Conservation (phyloP, 2,797 vertebrate species). For the Dendrocincla fuliginosa region DNA sequence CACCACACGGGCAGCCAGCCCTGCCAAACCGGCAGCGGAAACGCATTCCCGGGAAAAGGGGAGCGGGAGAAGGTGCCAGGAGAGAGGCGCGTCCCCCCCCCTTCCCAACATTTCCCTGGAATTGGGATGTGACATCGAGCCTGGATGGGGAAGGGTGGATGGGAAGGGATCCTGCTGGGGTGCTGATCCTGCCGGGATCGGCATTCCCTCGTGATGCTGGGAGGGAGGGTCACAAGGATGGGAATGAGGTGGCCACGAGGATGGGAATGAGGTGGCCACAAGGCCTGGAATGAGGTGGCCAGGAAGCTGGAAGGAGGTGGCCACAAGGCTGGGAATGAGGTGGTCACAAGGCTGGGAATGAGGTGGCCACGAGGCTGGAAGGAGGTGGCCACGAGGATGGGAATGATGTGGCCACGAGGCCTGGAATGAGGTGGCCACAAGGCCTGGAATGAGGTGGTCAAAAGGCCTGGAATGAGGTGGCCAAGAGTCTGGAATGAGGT, state of each 20-base stretch:
- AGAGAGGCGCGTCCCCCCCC: neutral
- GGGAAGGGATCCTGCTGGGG: neutral
- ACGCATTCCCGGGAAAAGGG: neutral
- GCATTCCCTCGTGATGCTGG: fast-evolving
- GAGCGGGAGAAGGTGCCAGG: neutral
- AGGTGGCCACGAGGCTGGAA: too few relatives aligned
- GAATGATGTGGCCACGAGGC: too few relatives aligned
- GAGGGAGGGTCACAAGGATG: neutral
- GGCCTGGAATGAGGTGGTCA: too few relatives aligned
- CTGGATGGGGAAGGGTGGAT: fast-evolving
- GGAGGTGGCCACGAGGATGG: too few relatives aligned
- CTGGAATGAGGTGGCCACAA: too few relatives aligned
- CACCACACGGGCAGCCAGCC: neutral
- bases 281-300: too few relatives aligned
- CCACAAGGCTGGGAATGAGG: neutral
- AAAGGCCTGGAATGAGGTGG: too few relatives aligned
- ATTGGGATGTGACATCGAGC: neutral
- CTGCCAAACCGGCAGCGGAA: neutral
- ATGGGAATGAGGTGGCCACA: too few relatives aligned
- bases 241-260: neutral
- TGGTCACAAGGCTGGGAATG: too few relatives aligned
- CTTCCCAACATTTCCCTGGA: fast-evolving
- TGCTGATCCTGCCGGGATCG: neutral
- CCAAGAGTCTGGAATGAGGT: too few relatives aligned
- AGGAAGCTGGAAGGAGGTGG: too few relatives aligned